Percentiles rank a stretch among this genome's conserved stretches.
Conservation (phyloP, 1,140 invertebrate genomes). For the Drosophila kikkawai region DNA sequence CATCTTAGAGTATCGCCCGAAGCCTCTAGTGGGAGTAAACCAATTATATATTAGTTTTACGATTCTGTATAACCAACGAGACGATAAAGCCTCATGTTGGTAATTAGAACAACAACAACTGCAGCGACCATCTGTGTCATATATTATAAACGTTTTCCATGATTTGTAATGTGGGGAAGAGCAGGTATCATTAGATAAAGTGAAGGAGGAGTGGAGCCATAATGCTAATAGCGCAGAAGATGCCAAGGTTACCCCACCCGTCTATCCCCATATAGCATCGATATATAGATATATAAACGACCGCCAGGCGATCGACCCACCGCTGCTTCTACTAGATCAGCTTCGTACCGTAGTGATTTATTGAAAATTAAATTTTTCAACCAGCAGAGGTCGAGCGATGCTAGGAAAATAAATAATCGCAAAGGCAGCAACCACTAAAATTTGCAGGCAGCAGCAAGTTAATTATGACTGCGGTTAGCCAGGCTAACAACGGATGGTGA, state of each 20-base stretch:
- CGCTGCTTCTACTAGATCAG: constrained; percentile 69
- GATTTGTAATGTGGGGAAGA: constrained; percentile 39
- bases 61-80: constrained; percentile 24
- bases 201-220: constrained; percentile 16
- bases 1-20: not conserved
- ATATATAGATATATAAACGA: constrained; percentile 10
- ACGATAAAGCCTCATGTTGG: constrained; percentile 25
- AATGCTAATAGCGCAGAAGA: constrained; percentile 14
- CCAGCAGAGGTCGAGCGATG: constrained; percentile 59
- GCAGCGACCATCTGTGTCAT: constrained; percentile 37
- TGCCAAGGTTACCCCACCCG: constrained; percentile 10
- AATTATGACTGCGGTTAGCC: constrained; percentile 75
- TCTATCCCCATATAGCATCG: not conserved
- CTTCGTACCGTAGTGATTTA: constrained; percentile 63
- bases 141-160: constrained; percentile 46
- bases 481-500: constrained; percentile 10
- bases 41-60: constrained; percentile 50
- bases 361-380: constrained; percentile 77
- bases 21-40: constrained; percentile 49
- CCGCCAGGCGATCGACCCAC: constrained; percentile 32
- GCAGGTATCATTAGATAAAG: constrained; percentile 9
- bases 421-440: constrained; percentile 39
- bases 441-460: constrained; percentile 71
- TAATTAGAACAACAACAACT: constrained; percentile 67
- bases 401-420: constrained; percentile 45